Percentiles rank a stretch among this genome's conserved stretches.
phyloP scores from a whole-genome alignment of 2,888 invertebrate species.

The Spisula solida region DNA sequence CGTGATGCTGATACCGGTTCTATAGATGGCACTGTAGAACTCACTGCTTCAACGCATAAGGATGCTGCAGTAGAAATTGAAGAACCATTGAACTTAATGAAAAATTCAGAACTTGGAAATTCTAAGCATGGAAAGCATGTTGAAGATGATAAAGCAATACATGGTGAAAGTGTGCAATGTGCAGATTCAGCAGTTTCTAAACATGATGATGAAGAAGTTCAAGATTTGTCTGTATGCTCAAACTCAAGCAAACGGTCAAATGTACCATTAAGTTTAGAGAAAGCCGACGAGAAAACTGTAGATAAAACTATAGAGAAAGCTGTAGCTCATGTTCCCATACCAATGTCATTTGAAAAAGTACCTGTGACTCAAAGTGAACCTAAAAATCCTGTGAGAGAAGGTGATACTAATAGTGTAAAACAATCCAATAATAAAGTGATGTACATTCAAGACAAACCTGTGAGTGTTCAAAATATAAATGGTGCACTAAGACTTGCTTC shows the following conservation, averaged over 20 bases:
- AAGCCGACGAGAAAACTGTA: background rate
- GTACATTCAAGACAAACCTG: conserved; percentile 12
- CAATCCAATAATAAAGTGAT: background rate
- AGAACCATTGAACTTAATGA: background rate
- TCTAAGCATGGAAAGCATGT: background rate
- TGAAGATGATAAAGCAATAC: background rate
- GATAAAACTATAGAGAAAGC: background rate
- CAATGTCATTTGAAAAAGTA: background rate
- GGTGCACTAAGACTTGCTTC: background rate
- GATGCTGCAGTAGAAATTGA: background rate
- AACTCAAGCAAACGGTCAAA: background rate
- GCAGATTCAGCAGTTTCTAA: background rate
- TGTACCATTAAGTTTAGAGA: background rate
- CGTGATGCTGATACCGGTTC: background rate
- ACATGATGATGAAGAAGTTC: background rate
- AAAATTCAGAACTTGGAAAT: background rate
- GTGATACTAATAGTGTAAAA: background rate
- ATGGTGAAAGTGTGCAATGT: background rate
- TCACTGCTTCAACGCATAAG: background rate
- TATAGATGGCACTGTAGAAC: background rate
- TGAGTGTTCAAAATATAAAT: background rate
- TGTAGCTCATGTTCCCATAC: background rate
- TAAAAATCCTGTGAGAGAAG: background rate
- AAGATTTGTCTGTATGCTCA: background rate
- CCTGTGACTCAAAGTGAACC: background rate